Evolutionary conservation across 1,140 invertebrate genomes (phyloP), one percentile per base, ranked within the genome.

Genomic region (Apis florea): DNA sequence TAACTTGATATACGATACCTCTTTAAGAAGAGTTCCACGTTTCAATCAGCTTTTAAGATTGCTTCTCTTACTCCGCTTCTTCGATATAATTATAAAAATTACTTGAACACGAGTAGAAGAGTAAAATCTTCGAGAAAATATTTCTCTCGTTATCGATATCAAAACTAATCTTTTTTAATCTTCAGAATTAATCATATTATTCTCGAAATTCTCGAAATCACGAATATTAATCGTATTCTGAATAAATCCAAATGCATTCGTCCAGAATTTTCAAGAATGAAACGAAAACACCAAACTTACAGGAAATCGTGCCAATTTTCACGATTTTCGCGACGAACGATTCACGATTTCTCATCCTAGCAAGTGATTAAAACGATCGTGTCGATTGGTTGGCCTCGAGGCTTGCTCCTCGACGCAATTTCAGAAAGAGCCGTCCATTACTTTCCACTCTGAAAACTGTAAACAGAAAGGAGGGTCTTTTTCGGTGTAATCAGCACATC

Each of bases 351-450:
- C 58, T 72, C 64, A 49, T 47, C 3, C 54, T 15, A 59, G 21
- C 31, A 49, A 77, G 77, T 61, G 73, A 85, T 85, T 85, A 85
- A 85, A 85, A 82, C 83, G 49, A 73, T 58, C 61, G 59, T 17
- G 58, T n/a, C 75, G 75, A 85, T 83, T 75, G 72, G 75, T 85
- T 71, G 19, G 58, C 54, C 12, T 59, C 67, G 54, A 54, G 49
- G 61, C 61, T 74, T 15, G 21, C 24, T 61, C 49, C 2, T 59
- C 15, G 53, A 12, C 49, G 10, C 6, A 47, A 26, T 70, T 79
- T 75, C 13, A n/a, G 19, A 67, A 83, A 79, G 71, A 24, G 12
- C 2, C 4, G 72, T 58, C 59, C 70, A 83, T 76, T 71, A 67
- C 67, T 85, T 86, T 79, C n/a, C n/a, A 76, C 69, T 68, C 13